These are phyloP conservation scores for Hemibagrus wyckioides DNA, from an alignment of 2,113 vertebrate species.

Conservation along the genomic window DNA sequence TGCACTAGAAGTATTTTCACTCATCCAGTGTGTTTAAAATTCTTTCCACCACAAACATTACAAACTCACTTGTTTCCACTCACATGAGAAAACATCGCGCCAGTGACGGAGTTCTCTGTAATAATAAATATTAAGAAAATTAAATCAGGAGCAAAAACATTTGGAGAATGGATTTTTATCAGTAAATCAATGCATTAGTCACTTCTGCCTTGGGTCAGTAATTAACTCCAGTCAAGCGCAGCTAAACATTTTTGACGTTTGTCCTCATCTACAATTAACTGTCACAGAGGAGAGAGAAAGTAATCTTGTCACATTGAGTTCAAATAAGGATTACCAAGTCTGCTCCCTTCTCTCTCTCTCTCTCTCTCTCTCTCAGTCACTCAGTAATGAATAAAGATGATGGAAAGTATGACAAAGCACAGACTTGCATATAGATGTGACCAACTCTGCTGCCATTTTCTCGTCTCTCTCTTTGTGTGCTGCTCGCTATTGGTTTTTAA, in stretches of 20 bases:
- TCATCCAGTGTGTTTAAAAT: background rate
- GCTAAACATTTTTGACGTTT: conserved; percentile 99
- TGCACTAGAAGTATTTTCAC: background rate
- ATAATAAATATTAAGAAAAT: conserved; percentile 96
- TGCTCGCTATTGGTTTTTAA: background rate
- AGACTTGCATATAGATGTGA: conserved; percentile 49
- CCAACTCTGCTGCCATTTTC: background rate
- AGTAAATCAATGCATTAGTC: conserved; percentile 94
- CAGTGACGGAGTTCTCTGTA: conserved; percentile 56
- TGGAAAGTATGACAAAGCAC: conserved; percentile 68
- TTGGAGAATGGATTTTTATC: conserved; percentile 93
- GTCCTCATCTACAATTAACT: conserved; percentile 96
- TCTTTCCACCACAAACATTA: background rate
- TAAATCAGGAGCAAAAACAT: conserved; percentile 91
- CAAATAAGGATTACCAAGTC: conserved; percentile 78
- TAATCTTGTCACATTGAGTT: conserved; percentile 92
- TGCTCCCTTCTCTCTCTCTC: conserved; percentile 66
- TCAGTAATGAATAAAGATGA: conserved; percentile 78
- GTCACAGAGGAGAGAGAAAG: conserved; percentile 92
- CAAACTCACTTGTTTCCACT: background rate
- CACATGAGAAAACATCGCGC: background rate
- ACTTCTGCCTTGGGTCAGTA: conserved; percentile 83
- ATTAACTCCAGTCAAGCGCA: conserved; percentile 96
- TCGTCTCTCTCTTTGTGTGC: background rate
- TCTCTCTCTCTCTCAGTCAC: conserved; percentile 41